These are phyloP conservation scores for Brachyalestes nurse DNA, from an alignment of 2,797 vertebrate species.

Conservation along the genomic window DNA sequence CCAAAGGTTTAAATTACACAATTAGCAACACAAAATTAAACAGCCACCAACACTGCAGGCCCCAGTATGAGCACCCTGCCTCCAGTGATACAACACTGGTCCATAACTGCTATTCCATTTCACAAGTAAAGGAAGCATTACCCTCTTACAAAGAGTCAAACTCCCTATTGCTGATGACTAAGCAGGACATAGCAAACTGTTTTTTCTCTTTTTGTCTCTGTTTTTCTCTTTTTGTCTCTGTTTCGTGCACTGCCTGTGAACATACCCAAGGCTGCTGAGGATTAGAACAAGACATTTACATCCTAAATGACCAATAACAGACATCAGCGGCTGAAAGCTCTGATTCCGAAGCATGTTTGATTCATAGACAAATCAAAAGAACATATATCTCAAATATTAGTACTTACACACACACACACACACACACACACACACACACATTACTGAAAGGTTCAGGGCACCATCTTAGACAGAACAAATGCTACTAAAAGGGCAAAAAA, in stretches of 20 bases:
- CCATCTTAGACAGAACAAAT: conserved; percentile 1
- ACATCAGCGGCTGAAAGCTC: neutral
- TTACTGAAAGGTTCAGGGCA: neutral
- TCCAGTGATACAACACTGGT: no score
- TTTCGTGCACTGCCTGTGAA: neutral
- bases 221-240: no score
- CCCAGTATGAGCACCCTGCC: no score
- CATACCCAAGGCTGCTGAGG: neutral
- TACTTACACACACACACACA: no score
- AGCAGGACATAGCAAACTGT: no score
- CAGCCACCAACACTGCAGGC: no score
- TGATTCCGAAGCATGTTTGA: neutral
- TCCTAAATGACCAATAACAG: neutral
- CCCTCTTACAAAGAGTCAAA: no score
- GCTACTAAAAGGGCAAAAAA: neutral
- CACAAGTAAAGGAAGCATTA: no score
- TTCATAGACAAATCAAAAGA: neutral
- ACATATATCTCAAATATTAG: neutral
- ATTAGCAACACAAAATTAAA: no score
- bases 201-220: no score
- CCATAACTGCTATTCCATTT: no score
- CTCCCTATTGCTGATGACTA: neutral
- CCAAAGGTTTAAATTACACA: no score
- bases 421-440: neutral
- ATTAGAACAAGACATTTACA: neutral